Evolutionary conservation across 2,888 invertebrate genomes (phyloP).

Genomic region (Linyphia triangularis): DNA sequence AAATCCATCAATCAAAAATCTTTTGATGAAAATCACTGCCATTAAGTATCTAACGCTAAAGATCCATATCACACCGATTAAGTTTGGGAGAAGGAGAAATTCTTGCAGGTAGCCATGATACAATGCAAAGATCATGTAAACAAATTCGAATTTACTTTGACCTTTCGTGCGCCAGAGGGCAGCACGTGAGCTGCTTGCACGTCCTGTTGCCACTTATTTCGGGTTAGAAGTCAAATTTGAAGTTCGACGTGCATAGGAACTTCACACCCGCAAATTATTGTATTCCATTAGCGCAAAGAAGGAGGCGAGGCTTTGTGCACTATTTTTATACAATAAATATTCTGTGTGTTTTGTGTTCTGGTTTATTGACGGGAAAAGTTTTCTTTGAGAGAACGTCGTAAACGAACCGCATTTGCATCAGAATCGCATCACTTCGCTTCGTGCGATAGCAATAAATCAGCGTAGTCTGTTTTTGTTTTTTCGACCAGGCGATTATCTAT

Average conservation of each 20-base stretch:
- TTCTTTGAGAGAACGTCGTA: conserved; percentile 2
- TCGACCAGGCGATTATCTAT: conserved; percentile 5
- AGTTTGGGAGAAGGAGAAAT: conserved; percentile 15
- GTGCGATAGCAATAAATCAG: conserved; percentile 40
- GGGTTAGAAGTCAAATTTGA: conserved; percentile 63
- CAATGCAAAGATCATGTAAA: conserved; percentile 63
- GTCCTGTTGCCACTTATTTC: conserved; percentile 57
- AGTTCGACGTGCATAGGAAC: conserved; percentile 51
- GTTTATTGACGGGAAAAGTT: conserved; percentile 39
- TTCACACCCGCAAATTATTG: conserved; percentile 64
- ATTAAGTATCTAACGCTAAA: conserved; percentile 7
- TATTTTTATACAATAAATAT: conserved; percentile 14
- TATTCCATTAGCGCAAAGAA: conserved; percentile 54
- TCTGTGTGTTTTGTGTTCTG: conserved; percentile 49
- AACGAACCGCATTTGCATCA: conserved; percentile 47
- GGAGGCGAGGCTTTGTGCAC: conserved; percentile 14
- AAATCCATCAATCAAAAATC: conserved; percentile 31
- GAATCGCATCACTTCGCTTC: conserved; percentile 43
- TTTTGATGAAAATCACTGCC: conserved; percentile 26
- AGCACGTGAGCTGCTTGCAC: conserved; percentile 64
- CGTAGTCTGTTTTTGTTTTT: conserved; percentile 27
- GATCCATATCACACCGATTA: conserved; percentile 40
- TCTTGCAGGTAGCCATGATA: conserved; percentile 31
- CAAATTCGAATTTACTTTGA: conserved; percentile 58
- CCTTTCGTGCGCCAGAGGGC: conserved; percentile 71